Evolutionary conservation across 2,888 invertebrate genomes (phyloP).

Genomic region (Zeuzera pyrina): DNA sequence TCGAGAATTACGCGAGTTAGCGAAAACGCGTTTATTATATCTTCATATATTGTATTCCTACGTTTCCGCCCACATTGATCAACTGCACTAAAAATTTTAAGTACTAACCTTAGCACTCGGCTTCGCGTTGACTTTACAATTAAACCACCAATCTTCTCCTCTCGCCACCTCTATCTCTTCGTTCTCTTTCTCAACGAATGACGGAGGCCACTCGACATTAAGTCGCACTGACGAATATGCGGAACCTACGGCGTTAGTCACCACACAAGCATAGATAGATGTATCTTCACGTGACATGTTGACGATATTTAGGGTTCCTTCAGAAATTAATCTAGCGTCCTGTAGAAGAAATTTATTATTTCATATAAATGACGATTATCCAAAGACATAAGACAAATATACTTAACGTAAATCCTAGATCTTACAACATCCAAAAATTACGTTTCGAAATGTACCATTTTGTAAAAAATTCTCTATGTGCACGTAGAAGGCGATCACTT

Average conservation of each 20-base stretch:
- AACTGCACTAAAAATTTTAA: no score
- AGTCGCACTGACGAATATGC: conserved; percentile 64
- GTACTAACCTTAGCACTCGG: conserved; percentile 43
- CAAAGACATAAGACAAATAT: no score
- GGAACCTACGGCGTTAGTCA: conserved; percentile 72
- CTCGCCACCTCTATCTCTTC: conserved; percentile 26
- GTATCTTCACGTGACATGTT: conserved; percentile 53
- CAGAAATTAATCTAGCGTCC: conserved; percentile 43
- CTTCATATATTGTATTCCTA: no score
- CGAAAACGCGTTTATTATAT: no score
- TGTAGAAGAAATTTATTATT: conserved; percentile 16
- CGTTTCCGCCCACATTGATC: no score
- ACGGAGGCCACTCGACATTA: conserved; percentile 66
- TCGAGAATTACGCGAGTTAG: no score
- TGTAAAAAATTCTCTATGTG: no score
- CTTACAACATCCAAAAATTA: no score
- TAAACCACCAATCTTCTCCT: conserved; percentile 39
- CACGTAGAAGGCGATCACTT: no score
- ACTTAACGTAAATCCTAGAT: no score
- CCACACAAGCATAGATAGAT: conserved; percentile 73
- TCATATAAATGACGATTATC: not conserved
- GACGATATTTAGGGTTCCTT: conserved; percentile 25
- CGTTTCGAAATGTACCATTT: no score
- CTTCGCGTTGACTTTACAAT: conserved; percentile 49
- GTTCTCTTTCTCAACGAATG: conserved; percentile 17